Evolutionary conservation across 2,113 vertebrate genomes (phyloP).

Genomic region (Cochlearius cochlearius): DNA sequence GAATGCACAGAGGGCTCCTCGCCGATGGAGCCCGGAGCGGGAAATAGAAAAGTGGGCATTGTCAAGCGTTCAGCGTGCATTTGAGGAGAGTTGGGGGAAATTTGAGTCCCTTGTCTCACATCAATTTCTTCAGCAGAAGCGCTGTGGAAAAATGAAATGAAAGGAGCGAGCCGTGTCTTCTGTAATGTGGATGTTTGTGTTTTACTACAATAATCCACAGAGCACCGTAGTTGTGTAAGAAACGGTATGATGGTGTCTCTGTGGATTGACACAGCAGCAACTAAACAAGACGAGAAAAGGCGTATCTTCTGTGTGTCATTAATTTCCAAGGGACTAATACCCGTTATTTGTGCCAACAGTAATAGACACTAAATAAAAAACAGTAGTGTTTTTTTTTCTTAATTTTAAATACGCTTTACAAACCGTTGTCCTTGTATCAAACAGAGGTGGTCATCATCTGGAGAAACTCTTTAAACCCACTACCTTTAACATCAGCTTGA

Average conservation of each 20-base stretch:
- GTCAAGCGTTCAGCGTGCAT: not conserved
- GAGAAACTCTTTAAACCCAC: not conserved
- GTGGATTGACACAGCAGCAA: not conserved
- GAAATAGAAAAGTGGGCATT: slow-evolving; percentile 35
- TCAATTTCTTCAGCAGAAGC: not conserved
- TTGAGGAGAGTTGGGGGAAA: not conserved
- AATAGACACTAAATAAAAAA: not conserved
- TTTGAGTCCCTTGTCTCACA: not conserved
- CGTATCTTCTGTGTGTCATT: not conserved
- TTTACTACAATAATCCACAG: not conserved
- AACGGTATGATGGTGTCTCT: rapidly evolving
- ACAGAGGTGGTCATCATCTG: not conserved
- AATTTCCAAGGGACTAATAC: not conserved
- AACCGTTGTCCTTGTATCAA: not conserved
- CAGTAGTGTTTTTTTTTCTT: not conserved
- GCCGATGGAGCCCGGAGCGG: not conserved
- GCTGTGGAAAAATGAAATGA: slow-evolving; percentile 1
- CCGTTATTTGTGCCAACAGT: not conserved
- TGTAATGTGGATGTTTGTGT: not conserved
- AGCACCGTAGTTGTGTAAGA: not conserved
- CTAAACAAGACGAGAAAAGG: not conserved
- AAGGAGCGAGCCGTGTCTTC: not conserved
- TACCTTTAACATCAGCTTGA: not conserved
- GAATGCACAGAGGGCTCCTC: slow-evolving; percentile 38
- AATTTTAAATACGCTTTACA: not conserved